Evolutionary conservation across 2,888 invertebrate genomes (phyloP), one percentile per base, ranked within the genome.

Genomic region (Cataglyphis livida): DNA sequence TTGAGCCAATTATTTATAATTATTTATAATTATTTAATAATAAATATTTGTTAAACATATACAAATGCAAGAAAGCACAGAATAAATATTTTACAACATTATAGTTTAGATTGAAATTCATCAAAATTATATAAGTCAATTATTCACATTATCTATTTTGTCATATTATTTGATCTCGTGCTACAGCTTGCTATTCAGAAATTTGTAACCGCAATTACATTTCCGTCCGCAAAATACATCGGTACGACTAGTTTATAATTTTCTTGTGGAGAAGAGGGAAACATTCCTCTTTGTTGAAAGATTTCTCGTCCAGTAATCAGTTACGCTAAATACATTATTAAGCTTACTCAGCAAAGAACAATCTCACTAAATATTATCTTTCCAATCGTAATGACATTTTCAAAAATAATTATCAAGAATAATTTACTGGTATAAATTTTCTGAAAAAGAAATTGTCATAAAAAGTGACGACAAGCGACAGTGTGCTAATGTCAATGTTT

Each of bases 231-330:
- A 86, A 82, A 84, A 88, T 85, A 87, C 84, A 86, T 81, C 78
- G 79, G 84, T 76, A 82, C 54, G 76, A 71, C 87, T 83, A 87
- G 88, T 90, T 91, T 89, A 91, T 91, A 91, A 91, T 91, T 88
- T 88, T 81, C 87, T 87, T 48, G 86, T 66, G 59, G 82, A 76
- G n/a, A 7, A 84, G 74, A 88, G 87, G 88, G 84, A 82, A 85
- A 88, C 86, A 65, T 84, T 82, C 81, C 62, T 48, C 83, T 78
- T 84, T 81, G 59, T 65, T 75, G 75, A 71, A 62, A 51, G 68
- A 54, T 54, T 62, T 68, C 54, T 76, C 59, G 68, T 70, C n/a
- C 44, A 83, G 81, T 73, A 82, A 82, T 86, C 79, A 87, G 86
- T 91, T 86, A 83, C 75, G 44, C 61, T 86, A 88, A 86, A 82